These are phyloP conservation scores for Picathartes gymnocephalus DNA, from an alignment of 2,113 vertebrate genomes.

Conservation along the genomic window DNA sequence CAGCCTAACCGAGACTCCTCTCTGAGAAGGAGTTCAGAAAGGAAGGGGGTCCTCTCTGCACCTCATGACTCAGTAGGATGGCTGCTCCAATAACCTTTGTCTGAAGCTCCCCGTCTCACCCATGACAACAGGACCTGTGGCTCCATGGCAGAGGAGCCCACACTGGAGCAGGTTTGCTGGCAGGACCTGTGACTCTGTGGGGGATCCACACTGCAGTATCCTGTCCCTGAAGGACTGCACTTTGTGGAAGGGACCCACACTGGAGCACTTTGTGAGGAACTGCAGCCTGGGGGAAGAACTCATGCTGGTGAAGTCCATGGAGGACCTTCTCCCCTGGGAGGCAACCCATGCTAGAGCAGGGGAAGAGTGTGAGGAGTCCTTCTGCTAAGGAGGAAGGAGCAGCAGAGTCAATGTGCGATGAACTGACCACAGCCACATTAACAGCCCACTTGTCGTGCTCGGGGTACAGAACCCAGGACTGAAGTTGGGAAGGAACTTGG, in stretches of 20 bases:
- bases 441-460: background rate
- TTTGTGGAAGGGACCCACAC: accelerated
- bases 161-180: background rate
- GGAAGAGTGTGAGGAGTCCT: background rate
- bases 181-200: background rate
- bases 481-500: background rate
- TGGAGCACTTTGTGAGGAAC: background rate
- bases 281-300: background rate
- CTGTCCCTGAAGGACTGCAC: background rate
- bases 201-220: background rate
- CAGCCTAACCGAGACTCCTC: accelerated
- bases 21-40: background rate
- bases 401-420: background rate
- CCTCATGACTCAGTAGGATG: background rate
- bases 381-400: background rate
- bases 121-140: background rate
- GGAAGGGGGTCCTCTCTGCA: background rate
- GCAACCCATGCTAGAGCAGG: background rate
- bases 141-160: background rate
- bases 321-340: background rate
- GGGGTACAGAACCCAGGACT: background rate
- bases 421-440: background rate
- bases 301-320: background rate
- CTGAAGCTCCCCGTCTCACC: background rate
- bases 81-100: background rate